Percentiles rank a stretch among this genome's conserved stretches.
Evolutionary conservation across 2,888 invertebrate genomes (phyloP).

Genomic region (Clostera curtula): DNA sequence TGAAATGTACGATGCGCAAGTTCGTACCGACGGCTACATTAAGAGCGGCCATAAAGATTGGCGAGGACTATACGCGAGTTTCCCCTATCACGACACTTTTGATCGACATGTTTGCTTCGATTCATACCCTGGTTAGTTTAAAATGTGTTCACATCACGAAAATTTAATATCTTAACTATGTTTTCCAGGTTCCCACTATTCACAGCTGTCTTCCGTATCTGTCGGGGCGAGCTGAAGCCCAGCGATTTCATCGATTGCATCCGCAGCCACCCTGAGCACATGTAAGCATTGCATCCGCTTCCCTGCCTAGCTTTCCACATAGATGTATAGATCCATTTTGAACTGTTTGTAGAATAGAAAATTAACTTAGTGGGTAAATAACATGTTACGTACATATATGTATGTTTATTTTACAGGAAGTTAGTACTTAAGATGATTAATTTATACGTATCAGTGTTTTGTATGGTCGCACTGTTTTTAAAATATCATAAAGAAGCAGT

Average conservation of each 20-base stretch:
- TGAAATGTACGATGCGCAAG: too few species aligned
- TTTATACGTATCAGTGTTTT: constrained; percentile 33
- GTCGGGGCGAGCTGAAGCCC: constrained; percentile 86
- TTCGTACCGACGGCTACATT: too few species aligned
- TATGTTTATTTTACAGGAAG: constrained; percentile 62
- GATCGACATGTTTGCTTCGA: too few species aligned
- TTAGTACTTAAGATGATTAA: constrained; percentile 50
- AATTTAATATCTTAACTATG: too few species aligned
- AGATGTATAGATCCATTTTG: constrained; percentile 23
- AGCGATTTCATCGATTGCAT: constrained; percentile 92
- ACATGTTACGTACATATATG: constrained; percentile 37
- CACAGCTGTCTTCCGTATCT: constrained; percentile 95
- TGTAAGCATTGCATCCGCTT: constrained; percentile 81
- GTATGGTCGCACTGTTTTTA: constrained; percentile 33
- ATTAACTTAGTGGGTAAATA: constrained; percentile 45
- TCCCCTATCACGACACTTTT: too few species aligned
- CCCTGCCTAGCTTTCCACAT: constrained; percentile 30
- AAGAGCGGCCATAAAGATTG: too few species aligned
- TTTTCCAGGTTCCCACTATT: constrained; percentile 93
- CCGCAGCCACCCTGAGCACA: constrained; percentile 96
- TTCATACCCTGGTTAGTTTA: too few species aligned
- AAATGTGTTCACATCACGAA: too few species aligned
- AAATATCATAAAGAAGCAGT: constrained; percentile 5
- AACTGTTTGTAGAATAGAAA: constrained; percentile 36
- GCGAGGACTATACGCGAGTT: too few species aligned